Evolutionary conservation across 2,888 invertebrate species (phyloP).

Genomic region (Hirudinaria manillensis): DNA sequence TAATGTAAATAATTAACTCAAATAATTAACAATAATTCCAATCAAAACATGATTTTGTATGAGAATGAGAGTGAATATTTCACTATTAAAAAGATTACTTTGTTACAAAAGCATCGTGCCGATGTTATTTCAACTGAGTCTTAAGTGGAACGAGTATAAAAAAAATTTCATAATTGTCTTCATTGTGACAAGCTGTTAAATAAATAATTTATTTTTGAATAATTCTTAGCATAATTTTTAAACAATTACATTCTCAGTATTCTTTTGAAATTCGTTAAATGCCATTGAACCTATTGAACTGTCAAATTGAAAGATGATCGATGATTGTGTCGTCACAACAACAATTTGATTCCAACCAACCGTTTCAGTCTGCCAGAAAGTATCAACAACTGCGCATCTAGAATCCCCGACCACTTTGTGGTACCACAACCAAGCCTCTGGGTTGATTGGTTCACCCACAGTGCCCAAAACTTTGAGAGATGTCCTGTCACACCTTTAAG

Average conservation of each 20-base stretch:
- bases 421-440: constrained; percentile 97
- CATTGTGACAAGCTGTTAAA: constrained; percentile 5
- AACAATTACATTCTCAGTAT: too few species aligned
- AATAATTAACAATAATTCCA: background rate
- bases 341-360: constrained; percentile 44
- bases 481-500: constrained; percentile 57
- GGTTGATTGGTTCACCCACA: constrained; percentile 97
- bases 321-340: background rate
- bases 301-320: background rate
- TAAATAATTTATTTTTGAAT: background rate
- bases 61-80: background rate
- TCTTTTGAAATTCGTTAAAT: background rate
- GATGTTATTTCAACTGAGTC: too few species aligned
- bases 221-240: too few species aligned
- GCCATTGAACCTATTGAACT: background rate
- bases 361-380: constrained; percentile 99
- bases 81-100: background rate
- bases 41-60: constrained; percentile 12
- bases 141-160: too few species aligned
- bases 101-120: too few species aligned
- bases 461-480: constrained; percentile 77
- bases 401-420: constrained; percentile 59
- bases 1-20: background rate
- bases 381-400: constrained; percentile 79
- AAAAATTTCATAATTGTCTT: too few species aligned